Evolutionary conservation across 2,113 vertebrate genomes (phyloP), one percentile per base, ranked within the genome.

Genomic region (Bettongia penicillata): DNA sequence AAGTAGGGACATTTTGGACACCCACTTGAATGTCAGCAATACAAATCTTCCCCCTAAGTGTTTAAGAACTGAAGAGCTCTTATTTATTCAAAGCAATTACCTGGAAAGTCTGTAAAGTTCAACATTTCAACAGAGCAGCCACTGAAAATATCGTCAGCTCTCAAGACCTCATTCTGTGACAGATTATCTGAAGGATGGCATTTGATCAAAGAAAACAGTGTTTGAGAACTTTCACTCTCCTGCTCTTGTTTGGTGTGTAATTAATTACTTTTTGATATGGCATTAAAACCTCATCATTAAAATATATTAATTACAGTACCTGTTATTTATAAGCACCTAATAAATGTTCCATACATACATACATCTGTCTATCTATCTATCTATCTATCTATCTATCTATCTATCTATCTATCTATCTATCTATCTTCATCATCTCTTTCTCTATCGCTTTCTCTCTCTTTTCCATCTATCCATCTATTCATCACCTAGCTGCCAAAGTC

Each of bases 21-120:
- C 95, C 96, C 91, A 93, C 24, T 51, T 50, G 11, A 97, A 93
- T 97, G 90, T 95, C 93, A 97, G 77, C 95, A 92, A 61, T 0
- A 2, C 26, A 53, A 91, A 91, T 92, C 91, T 31, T 1, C 53
- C 57, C 10, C 6, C 14, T 47, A 28, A 95, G 84, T 0, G 0
- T 93, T 94, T 94, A 68, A 97, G 53, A 96, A 96, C 91, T 92
- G 91, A 94, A 91, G 48, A 14, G 47, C 19, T 53, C 23, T 93
- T 93, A 84, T 92, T 96, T 95, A 55, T 89, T 91, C 6, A 3
- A 24, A 94, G 51, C 91, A 97, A 95, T 96, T 97, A 96, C 51
- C 31, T 6, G 0, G n/a, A 94, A 94, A 95, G 51, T 97, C 90
- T 57, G 91, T 93, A 96, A 98, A 98, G 94, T 96, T 97, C 94